phyloP scores from a whole-genome alignment of 2,888 invertebrate species.

The Caradrina clavipalpis region DNA sequence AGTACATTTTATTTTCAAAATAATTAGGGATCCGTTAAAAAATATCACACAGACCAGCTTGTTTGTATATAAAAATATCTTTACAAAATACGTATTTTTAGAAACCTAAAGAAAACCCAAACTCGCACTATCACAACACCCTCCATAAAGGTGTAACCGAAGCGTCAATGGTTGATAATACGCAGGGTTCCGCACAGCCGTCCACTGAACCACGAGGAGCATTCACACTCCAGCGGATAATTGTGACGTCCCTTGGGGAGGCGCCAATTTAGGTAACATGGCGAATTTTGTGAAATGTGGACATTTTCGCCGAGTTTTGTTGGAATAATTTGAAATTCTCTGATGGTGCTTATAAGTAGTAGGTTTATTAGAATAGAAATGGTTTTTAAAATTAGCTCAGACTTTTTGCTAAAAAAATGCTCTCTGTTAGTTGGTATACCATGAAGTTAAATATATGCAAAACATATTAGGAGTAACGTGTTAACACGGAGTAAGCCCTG shows the following conservation, averaged over 20 bases:
- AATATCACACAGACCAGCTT: too few relatives aligned
- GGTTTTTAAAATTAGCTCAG: too few relatives aligned
- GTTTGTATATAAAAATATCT: neutral
- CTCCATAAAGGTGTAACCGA: conserved; percentile 28
- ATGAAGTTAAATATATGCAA: too few relatives aligned
- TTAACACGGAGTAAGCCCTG: too few relatives aligned
- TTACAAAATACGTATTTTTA: neutral
- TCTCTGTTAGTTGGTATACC: too few relatives aligned
- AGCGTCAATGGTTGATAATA: conserved; percentile 46
- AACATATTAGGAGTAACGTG: too few relatives aligned
- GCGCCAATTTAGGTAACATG: conserved; percentile 36
- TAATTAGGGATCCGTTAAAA: too few relatives aligned
- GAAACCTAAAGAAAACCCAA: neutral
- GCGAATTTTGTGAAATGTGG: conserved; percentile 26
- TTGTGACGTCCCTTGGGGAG: conserved; percentile 34
- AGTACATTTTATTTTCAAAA: too few relatives aligned
- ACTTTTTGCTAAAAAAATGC: too few relatives aligned
- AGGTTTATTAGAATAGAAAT: too few relatives aligned
- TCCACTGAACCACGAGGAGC: conserved; percentile 48
- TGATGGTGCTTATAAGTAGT: too few relatives aligned
- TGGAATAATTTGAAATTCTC: neutral
- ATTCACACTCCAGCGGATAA: conserved; percentile 58
- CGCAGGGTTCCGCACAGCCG: conserved; percentile 38
- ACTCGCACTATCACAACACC: neutral
- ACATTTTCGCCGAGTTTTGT: conserved; percentile 1